These are phyloP conservation scores for Scaptomyza pallida DNA, from an alignment of 1,140 invertebrate genomes.

Conservation along the genomic window DNA sequence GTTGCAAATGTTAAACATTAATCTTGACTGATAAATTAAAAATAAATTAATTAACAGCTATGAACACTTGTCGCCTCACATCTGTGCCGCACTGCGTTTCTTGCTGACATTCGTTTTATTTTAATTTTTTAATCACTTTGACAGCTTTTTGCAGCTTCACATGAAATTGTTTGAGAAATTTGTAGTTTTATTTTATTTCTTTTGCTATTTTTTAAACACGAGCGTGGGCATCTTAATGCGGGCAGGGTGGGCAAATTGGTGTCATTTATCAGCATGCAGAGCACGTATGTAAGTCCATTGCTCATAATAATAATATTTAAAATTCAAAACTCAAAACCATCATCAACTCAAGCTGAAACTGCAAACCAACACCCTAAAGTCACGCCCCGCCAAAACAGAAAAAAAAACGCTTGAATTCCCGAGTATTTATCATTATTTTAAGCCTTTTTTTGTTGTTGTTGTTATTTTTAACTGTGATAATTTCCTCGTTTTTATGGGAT, in stretches of 20 bases:
- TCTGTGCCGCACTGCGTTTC: slow-evolving; percentile 22
- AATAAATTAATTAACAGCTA: slow-evolving; percentile 74
- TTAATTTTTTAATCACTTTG: slow-evolving; percentile 61
- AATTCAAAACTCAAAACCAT: slow-evolving; percentile 38
- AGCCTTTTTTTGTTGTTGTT: slow-evolving; percentile 41
- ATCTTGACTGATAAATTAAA: slow-evolving; percentile 81
- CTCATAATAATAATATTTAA: slow-evolving; percentile 57
- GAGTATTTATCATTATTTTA: slow-evolving; percentile 56
- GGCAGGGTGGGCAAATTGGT: slow-evolving; percentile 25
- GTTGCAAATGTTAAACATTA: slow-evolving; percentile 75
- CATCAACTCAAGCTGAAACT: slow-evolving; percentile 8
- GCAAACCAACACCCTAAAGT: slow-evolving; percentile 72
- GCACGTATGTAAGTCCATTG: slow-evolving; percentile 72
- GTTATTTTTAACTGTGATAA: slow-evolving; percentile 40
- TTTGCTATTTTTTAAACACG: slow-evolving; percentile 19
- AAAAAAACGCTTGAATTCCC: slow-evolving; percentile 65
- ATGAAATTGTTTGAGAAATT: slow-evolving; percentile 26
- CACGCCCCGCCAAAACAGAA: slow-evolving; percentile 63
- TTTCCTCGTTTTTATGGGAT: slow-evolving; percentile 21
- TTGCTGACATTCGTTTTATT: slow-evolving; percentile 33
- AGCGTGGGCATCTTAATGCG: slow-evolving; percentile 39
- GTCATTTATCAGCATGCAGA: slow-evolving; percentile 57
- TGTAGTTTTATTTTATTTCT: slow-evolving; percentile 10
- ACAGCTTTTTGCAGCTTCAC: slow-evolving; percentile 47
- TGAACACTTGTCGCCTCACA: slow-evolving; percentile 57